These are phyloP conservation scores for Drosophila mojavensis DNA, from an alignment of 1,140 invertebrate genomes.

Conservation along the genomic window DNA sequence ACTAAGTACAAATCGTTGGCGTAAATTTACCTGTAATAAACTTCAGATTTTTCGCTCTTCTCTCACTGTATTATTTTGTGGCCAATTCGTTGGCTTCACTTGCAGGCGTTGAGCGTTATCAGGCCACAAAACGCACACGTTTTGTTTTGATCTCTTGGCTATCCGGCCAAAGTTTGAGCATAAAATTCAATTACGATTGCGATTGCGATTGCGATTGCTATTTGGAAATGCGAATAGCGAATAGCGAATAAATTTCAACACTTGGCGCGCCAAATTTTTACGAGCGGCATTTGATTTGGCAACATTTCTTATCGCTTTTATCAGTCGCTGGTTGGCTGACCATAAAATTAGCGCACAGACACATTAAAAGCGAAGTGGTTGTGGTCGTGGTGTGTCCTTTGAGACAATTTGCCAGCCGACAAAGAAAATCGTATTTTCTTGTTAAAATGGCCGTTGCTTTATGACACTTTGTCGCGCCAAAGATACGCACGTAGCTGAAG, in stretches of 20 bases:
- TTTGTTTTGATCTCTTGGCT: slow-evolving; percentile 1
- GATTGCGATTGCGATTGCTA: slow-evolving; percentile 45
- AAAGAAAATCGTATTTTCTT: not conserved
- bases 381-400: not conserved
- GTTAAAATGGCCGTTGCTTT: slow-evolving; percentile 7
- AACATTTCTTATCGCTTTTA: slow-evolving; percentile 69
- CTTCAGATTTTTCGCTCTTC: slow-evolving; percentile 8
- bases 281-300: slow-evolving; percentile 69
- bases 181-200: slow-evolving; percentile 80
- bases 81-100: slow-evolving; percentile 10
- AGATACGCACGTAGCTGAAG: slow-evolving; percentile 20
- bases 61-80: not conserved
- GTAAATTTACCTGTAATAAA: slow-evolving; percentile 33
- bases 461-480: slow-evolving; percentile 23
- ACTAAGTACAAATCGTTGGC: not conserved
- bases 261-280: slow-evolving; percentile 59
- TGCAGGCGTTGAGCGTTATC: slow-evolving; percentile 57
- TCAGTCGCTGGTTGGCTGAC: slow-evolving; percentile 47
- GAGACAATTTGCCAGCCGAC: slow-evolving; percentile 51
- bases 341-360: slow-evolving; percentile 65
- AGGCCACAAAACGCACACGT: slow-evolving; percentile 30
- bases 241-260: slow-evolving; percentile 65
- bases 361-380: slow-evolving; percentile 61
- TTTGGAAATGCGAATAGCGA: slow-evolving; percentile 23
- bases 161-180: slow-evolving; percentile 56